phyloP scores from a whole-genome alignment of 2,888 invertebrate species.

The Megalurothrips usitatus region DNA sequence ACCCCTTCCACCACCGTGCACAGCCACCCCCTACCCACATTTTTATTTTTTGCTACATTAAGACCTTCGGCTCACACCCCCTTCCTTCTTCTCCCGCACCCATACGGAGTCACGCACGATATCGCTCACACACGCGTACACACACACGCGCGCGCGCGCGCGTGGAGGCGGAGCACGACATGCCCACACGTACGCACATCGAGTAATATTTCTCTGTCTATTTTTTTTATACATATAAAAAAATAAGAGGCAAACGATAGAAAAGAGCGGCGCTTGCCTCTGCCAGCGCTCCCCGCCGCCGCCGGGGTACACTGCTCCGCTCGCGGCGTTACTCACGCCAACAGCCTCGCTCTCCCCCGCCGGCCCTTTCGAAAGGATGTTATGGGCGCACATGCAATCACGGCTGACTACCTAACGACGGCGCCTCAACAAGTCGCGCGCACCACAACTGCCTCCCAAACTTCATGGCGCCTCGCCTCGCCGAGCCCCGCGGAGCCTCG shows the following conservation, averaged over 20 bases:
- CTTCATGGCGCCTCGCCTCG: no score
- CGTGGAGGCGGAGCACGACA: not conserved
- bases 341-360: no score
- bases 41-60: not conserved
- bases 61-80: not conserved
- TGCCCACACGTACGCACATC: not conserved
- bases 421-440: no score
- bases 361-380: no score
- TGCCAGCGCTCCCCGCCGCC: not conserved
- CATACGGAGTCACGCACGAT: constrained; percentile 13
- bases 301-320: not conserved
- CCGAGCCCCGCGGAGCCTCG: no score
- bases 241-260: not conserved
- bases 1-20: not conserved
- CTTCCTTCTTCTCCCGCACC: not conserved
- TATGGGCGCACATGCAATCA: no score
- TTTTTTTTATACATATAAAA: not conserved
- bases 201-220: constrained; percentile 11
- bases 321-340: not conserved
- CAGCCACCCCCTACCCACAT: not conserved
- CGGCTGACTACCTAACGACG: no score
- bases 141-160: not conserved
- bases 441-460: no score
- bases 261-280: constrained; percentile 1
- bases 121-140: constrained; percentile 1